Conservation (phyloP, 2,797 vertebrate species). For the Myioborus miniatus region DNA sequence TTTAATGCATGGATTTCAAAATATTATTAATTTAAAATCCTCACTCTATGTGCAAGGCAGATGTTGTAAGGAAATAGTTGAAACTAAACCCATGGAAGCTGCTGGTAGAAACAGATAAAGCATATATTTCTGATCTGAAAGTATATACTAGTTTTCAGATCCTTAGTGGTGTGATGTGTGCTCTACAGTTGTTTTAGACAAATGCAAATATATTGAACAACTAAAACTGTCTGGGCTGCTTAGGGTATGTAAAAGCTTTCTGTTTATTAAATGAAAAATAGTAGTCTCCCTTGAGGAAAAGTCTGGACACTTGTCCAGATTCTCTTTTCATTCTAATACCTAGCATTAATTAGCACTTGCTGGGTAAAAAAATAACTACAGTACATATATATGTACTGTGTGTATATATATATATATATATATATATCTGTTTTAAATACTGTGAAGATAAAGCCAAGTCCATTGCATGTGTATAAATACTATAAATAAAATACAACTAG, state of each 20-base stretch:
- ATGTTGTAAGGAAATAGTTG: background rate
- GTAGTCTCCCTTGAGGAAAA: background rate
- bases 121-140: background rate
- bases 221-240: background rate
- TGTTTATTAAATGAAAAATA: background rate
- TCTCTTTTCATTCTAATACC: background rate
- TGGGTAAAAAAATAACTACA: background rate
- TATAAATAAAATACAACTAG: background rate
- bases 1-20: background rate
- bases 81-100: background rate
- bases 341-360: background rate
- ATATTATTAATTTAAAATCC: background rate
- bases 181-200: background rate
- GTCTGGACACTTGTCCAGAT: background rate
- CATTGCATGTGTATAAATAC: background rate
- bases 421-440: background rate
- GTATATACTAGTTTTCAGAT: background rate
- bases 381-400: background rate
- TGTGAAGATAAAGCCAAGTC: background rate
- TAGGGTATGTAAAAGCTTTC: background rate
- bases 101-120: background rate
- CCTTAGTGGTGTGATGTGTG: background rate
- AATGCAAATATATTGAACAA: background rate
- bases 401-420: no score
- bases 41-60: background rate